phyloP scores from a whole-genome alignment of 2,888 invertebrate genomes.

The Agrotis clavis region DNA sequence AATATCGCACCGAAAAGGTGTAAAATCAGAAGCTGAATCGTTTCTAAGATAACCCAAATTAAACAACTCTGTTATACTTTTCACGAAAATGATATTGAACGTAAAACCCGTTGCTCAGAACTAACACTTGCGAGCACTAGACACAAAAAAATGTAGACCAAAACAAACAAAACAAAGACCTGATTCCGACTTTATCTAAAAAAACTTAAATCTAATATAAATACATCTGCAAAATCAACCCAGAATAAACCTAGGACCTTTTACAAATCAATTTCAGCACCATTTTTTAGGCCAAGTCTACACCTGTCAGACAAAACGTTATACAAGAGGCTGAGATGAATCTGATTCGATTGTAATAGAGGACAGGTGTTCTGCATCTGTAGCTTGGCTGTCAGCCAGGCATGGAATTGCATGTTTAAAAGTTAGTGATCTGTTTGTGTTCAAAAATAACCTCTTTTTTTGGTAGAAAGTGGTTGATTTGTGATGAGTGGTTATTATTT shows the following conservation, averaged over 20 bases:
- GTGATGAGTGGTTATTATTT: not conserved
- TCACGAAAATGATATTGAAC: too few relatives aligned
- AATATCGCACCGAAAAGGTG: too few relatives aligned
- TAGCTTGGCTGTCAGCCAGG: constrained; percentile 38
- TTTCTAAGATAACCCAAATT: too few relatives aligned
- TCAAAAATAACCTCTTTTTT: constrained; percentile 13
- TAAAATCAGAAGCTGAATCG: too few relatives aligned
- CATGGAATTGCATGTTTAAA: constrained; percentile 8
- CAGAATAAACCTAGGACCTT: constrained; percentile 6
- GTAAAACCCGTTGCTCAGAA: too few relatives aligned
- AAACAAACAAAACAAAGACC: not conserved
- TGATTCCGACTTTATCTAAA: not conserved
- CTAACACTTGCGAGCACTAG: too few relatives aligned
- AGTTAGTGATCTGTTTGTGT: constrained; percentile 8
- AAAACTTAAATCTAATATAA: constrained; percentile 12
- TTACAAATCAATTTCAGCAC: constrained; percentile 40
- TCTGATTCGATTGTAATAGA: constrained; percentile 44
- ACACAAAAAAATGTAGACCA: not conserved
- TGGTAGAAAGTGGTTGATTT: not conserved
- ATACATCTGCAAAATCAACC: not conserved
- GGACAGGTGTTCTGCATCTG: constrained; percentile 43
- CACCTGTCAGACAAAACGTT: constrained; percentile 20
- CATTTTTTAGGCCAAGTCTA: constrained; percentile 19
- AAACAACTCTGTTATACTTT: too few relatives aligned
- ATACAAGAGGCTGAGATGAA: constrained; percentile 22